These are phyloP conservation scores for Diprion similis DNA, from an alignment of 1,140 invertebrate species.

Conservation along the genomic window DNA sequence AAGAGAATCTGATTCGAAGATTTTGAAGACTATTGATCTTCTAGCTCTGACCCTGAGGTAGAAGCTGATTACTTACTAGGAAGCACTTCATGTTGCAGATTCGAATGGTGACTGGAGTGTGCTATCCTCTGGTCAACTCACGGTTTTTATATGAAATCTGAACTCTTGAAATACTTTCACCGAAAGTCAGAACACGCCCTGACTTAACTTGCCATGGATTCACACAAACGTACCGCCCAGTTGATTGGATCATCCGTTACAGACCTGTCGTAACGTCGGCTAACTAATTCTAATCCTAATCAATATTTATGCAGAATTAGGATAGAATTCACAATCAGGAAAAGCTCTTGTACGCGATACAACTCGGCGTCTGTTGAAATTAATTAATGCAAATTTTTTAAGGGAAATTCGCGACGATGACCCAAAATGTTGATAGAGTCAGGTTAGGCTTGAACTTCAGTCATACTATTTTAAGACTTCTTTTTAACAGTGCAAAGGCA, in stretches of 20 bases:
- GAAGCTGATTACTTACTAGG: conserved; percentile 39
- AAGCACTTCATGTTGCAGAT: conserved; percentile 41
- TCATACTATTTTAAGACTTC: no score
- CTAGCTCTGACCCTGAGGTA: not conserved
- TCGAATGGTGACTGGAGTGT: conserved; percentile 37
- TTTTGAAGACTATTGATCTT: not conserved
- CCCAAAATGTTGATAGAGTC: no score
- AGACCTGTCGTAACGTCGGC: conserved; percentile 34
- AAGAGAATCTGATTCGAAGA: not conserved
- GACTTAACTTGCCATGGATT: conserved; percentile 17
- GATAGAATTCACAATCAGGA: no score
- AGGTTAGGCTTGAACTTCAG: no score
- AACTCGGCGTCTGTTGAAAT: no score
- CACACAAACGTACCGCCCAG: conserved; percentile 30
- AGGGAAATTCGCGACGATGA: no score
- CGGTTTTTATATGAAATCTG: conserved; percentile 48
- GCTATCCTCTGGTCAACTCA: conserved; percentile 31
- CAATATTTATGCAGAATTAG: no score
- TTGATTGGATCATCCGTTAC: conserved; percentile 36
- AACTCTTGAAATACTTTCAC: conserved; percentile 44
- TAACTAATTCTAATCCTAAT: no score
- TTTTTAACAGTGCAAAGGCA: no score
- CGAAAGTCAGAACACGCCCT: conserved; percentile 35
- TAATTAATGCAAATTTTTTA: no score
- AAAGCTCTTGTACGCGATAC: no score